Conservation (phyloP, 2,113 vertebrate genomes). For the Odocoileus virginianus region DNA sequence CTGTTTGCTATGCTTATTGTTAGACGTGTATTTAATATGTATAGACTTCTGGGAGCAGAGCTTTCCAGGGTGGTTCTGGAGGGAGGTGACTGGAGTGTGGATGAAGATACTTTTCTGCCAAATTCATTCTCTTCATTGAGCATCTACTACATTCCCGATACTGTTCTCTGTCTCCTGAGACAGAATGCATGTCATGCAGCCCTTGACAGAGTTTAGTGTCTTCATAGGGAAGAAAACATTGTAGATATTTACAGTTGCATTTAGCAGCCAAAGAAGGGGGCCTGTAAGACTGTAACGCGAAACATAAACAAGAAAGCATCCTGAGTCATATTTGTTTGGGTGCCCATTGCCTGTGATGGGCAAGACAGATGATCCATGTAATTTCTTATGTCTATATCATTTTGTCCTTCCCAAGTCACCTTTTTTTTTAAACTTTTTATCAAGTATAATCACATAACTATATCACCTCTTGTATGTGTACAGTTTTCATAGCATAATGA, state of each 20-base stretch:
- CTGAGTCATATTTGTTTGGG: background rate
- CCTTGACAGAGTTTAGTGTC: background rate
- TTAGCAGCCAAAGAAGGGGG: background rate
- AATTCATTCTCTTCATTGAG: background rate
- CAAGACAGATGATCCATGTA: background rate
- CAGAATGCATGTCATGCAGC: background rate
- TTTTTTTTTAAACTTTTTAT: background rate
- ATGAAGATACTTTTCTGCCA: background rate
- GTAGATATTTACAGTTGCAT: background rate
- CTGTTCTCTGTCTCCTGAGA: background rate
- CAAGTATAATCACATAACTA: background rate
- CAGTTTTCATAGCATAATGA: background rate
- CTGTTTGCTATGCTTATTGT: fast-evolving
- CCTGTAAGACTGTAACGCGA: background rate
- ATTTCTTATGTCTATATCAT: background rate
- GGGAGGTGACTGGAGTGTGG: background rate
- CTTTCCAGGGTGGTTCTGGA: background rate
- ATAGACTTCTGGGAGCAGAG: background rate
- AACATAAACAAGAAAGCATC: background rate
- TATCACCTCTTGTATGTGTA: background rate
- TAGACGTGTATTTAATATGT: fast-evolving
- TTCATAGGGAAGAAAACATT: background rate
- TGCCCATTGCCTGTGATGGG: background rate
- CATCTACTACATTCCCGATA: background rate
- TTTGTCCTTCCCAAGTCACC: background rate